Conservation (phyloP, 2,797 vertebrate genomes). For the Hydrolagus colliei region DNA sequence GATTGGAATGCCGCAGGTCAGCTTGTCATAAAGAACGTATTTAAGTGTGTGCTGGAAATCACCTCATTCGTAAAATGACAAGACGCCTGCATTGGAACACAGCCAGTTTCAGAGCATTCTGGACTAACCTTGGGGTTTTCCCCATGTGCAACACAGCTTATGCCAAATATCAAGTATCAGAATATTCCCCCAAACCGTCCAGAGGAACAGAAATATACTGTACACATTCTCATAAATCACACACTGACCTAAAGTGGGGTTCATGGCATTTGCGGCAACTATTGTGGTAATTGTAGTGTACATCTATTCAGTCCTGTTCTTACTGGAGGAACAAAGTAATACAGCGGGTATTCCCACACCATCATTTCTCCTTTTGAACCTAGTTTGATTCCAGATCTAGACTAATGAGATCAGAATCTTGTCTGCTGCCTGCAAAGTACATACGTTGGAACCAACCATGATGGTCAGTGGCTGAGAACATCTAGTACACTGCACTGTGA, state of each 20-base stretch:
- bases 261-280: too few relatives aligned
- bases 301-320: too few relatives aligned
- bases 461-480: too few relatives aligned
- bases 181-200: neutral
- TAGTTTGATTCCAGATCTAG: too few relatives aligned
- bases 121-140: conserved; percentile 1
- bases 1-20: neutral
- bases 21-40: neutral
- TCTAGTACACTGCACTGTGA: too few relatives aligned
- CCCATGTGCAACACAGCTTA: neutral
- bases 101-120: neutral
- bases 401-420: too few relatives aligned
- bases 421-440: too few relatives aligned
- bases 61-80: conserved; percentile 3
- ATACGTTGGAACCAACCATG: too few relatives aligned
- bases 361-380: too few relatives aligned
- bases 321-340: too few relatives aligned
- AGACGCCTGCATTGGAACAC: neutral
- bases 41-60: neutral
- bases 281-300: too few relatives aligned
- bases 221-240: neutral
- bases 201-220: neutral
- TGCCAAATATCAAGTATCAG: neutral
- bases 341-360: too few relatives aligned
- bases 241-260: neutral